Conservation (phyloP, 23 tunicate genomes). For the Styela clava region DNA sequence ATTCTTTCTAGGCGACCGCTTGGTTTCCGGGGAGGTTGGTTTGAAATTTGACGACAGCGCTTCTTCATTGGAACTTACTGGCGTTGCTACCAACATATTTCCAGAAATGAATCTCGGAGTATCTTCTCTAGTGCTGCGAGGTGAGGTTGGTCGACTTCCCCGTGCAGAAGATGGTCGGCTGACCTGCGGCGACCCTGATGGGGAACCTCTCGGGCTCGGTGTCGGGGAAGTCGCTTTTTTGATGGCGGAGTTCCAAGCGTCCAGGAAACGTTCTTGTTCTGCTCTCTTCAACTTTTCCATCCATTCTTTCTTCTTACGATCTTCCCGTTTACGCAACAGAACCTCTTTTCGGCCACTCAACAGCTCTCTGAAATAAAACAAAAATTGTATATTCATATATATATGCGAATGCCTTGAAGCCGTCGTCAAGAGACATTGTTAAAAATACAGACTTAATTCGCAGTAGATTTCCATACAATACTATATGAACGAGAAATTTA, state of each 20-base stretch:
- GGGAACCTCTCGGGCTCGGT: conserved; percentile 12
- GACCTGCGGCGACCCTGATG: conserved; percentile 28
- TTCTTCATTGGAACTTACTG: background rate
- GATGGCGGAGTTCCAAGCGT: conserved; percentile 49
- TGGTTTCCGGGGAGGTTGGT: background rate
- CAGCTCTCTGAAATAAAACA: conserved; percentile 58
- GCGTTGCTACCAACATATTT: background rate
- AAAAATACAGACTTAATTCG: too few species aligned
- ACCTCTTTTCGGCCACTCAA: conserved; percentile 43
- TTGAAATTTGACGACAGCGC: background rate
- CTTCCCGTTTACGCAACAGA: conserved; percentile 44
- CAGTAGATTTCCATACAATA: too few species aligned
- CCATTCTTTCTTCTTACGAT: conserved; percentile 21
- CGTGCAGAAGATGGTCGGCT: conserved; percentile 22
- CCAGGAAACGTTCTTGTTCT: conserved; percentile 34
- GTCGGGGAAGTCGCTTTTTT: conserved; percentile 26
- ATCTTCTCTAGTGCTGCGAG: background rate
- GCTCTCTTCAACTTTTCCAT: conserved; percentile 24
- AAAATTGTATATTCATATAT: too few species aligned
- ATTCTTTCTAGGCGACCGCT: background rate
- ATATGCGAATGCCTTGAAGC: too few species aligned
- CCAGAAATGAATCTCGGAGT: background rate
- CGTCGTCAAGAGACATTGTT: too few species aligned
- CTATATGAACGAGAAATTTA: too few species aligned
- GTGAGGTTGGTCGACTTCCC: background rate